Evolutionary conservation across 2,113 vertebrate genomes (phyloP).

Genomic region (Dicaeum eximium): DNA sequence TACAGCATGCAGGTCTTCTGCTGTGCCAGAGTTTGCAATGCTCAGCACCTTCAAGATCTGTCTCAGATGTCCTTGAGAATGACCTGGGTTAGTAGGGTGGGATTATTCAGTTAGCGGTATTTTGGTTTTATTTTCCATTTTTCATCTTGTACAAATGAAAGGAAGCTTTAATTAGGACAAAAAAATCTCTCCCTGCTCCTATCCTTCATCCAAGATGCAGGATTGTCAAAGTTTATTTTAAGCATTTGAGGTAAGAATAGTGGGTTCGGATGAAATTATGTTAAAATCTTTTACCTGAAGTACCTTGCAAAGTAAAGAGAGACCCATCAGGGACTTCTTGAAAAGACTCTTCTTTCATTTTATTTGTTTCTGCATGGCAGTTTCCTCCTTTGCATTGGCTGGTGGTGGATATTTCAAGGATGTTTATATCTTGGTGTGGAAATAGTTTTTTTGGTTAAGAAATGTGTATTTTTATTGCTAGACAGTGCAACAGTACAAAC

Average conservation of each 20-base stretch:
- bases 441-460: slow-evolving; percentile 25
- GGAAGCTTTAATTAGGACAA: neutral
- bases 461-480: slow-evolving; percentile 4
- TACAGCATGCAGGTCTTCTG: neutral
- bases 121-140: neutral
- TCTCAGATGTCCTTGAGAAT: neutral
- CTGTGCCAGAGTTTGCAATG: neutral
- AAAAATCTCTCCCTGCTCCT: neutral
- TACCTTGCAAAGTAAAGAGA: neutral
- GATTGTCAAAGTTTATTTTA: neutral
- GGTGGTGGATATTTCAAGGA: slow-evolving; percentile 55
- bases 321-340: neutral
- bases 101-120: neutral
- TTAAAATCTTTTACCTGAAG: neutral
- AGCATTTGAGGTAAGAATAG: neutral
- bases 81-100: neutral
- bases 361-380: slow-evolving; percentile 63
- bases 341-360: slow-evolving; percentile 6
- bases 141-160: neutral
- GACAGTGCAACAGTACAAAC: neutral
- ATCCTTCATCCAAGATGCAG: neutral
- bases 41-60: neutral
- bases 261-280: neutral
- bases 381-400: slow-evolving; percentile 46
- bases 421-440: slow-evolving; percentile 8